Percentiles rank a stretch among this genome's conserved stretches.
Conservation (phyloP, 2,888 invertebrate species). For the Gasteruption jaculator region DNA sequence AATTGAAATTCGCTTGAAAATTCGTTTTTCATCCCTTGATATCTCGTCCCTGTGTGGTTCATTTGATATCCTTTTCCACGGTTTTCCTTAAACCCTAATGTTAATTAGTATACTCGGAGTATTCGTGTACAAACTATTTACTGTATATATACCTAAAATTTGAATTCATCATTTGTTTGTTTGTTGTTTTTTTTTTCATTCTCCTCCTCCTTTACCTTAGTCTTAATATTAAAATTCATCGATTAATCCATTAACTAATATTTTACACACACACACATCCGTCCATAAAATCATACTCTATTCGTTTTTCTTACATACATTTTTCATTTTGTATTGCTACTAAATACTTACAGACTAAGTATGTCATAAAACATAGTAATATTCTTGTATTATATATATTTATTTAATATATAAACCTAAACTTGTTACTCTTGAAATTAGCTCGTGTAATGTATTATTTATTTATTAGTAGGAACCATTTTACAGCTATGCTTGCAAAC, state of each 20-base stretch:
- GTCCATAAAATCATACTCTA: no score
- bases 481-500: slow-evolving; percentile 36
- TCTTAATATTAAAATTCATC: slow-evolving; percentile 6
- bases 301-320: no score
- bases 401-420: slow-evolving; percentile 27
- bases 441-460: slow-evolving; percentile 36
- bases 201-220: slow-evolving; percentile 10
- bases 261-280: slow-evolving; percentile 10
- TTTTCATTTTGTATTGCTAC: no score
- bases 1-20: no score
- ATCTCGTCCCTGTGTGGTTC: not conserved
- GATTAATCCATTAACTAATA: slow-evolving; percentile 2
- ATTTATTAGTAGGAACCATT: slow-evolving; percentile 48
- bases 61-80: slow-evolving; percentile 10
- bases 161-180: no score
- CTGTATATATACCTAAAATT: no score
- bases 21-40: slow-evolving; percentile 9
- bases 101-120: slow-evolving; percentile 48
- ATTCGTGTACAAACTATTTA: slow-evolving; percentile 43
- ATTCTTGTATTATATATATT: slow-evolving; percentile 6
- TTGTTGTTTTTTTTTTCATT: slow-evolving; percentile 20
- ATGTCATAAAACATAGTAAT: slow-evolving; percentile 14
- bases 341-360: no score
- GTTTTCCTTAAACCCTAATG: slow-evolving; percentile 35
- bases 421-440: slow-evolving; percentile 31